These are phyloP conservation scores for Coenobita brevimanus DNA, from an alignment of 1,140 invertebrate genomes.

Conservation along the genomic window DNA sequence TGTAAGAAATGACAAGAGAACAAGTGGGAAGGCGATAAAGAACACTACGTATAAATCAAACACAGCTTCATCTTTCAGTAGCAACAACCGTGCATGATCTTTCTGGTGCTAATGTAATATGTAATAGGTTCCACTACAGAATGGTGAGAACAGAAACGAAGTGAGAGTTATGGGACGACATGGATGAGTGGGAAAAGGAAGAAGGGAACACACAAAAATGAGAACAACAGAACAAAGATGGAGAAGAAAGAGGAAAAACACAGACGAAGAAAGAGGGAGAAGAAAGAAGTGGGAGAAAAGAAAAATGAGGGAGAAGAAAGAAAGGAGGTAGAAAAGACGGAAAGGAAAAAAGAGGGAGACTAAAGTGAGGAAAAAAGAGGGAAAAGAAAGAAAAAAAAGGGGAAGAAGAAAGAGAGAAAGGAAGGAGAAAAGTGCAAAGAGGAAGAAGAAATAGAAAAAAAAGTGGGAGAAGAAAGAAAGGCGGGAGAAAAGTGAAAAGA, in stretches of 20 bases:
- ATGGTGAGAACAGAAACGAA: no score
- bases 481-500: no score
- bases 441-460: no score
- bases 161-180: not conserved
- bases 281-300: not conserved
- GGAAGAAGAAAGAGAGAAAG: not conserved
- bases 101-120: no score
- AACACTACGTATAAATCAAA: no score
- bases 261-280: not conserved
- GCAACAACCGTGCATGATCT: no score
- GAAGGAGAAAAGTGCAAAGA: not conserved
- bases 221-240: not conserved
- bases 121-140: no score
- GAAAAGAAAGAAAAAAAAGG: not conserved
- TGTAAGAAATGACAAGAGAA: no score
- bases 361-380: not conserved
- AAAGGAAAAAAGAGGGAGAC: not conserved
- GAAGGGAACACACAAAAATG: no score
- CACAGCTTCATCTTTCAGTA: no score
- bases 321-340: not conserved
- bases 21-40: no score
- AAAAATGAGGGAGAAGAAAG: not conserved
- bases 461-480: no score
- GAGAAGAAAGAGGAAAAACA: not conserved
- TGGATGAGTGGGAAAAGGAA: slow-evolving; percentile 7